Evolutionary conservation across 2,113 vertebrate species (phyloP).

Genomic region (Dasypus novemcinctus): DNA sequence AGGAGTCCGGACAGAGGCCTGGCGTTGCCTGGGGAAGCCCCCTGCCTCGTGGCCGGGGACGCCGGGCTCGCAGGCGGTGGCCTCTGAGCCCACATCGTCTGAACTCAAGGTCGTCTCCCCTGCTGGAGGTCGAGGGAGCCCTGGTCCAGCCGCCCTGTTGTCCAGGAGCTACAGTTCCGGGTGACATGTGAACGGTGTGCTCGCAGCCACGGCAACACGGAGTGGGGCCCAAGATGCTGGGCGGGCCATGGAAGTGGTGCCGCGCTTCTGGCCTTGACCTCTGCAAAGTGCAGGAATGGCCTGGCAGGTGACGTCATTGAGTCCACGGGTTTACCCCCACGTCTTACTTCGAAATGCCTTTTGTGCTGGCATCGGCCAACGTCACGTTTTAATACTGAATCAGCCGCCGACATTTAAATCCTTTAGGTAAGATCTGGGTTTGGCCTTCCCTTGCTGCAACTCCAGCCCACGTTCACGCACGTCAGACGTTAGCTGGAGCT

Average conservation of each 20-base stretch:
- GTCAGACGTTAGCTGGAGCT: neutral
- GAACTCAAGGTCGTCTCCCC: too few relatives aligned
- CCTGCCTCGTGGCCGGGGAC: neutral
- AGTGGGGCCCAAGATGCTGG: too few relatives aligned
- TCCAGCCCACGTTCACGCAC: accelerated
- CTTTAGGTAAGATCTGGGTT: neutral
- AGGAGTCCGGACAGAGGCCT: neutral
- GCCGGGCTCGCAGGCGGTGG: accelerated
- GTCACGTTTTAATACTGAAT: neutral
- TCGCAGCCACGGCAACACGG: too few relatives aligned
- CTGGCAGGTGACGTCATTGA: neutral
- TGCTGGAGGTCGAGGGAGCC: accelerated
- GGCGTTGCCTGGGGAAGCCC: neutral
- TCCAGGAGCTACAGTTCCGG: too few relatives aligned
- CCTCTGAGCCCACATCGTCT: too few relatives aligned
- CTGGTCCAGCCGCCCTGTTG: too few relatives aligned
- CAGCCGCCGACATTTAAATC: neutral
- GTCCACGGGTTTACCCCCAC: too few relatives aligned
- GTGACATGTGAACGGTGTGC: too few relatives aligned
- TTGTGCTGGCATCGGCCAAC: neutral
- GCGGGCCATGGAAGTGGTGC: too few relatives aligned
- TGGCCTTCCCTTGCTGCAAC: neutral
- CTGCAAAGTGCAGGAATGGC: too few relatives aligned
- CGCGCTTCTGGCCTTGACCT: neutral
- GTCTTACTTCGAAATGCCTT: neutral